Conservation (phyloP, 2,797 vertebrate species). For the Xenentodon cancila region DNA sequence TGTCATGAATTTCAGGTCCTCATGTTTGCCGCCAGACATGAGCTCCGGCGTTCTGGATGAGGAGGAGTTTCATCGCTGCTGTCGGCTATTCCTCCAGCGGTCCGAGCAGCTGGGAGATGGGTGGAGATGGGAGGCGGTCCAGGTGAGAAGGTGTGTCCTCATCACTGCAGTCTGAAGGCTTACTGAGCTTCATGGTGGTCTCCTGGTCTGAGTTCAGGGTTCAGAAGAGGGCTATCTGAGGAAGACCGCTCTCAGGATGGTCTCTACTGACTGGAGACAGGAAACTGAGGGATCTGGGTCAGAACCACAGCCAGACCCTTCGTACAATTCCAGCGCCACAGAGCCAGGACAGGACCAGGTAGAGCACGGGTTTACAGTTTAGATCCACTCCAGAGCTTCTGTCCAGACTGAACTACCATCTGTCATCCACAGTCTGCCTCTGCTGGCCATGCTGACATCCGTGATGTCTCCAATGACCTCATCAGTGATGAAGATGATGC, state of each 20-base stretch:
- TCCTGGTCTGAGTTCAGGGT: constrained; percentile 41
- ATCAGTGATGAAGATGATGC: constrained; percentile 22
- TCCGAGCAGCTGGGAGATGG: constrained; percentile 71
- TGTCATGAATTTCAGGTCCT: not conserved
- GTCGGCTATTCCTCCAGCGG: constrained; percentile 66
- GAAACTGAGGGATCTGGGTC: not conserved
- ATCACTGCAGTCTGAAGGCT: not conserved
- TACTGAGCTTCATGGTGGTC: not conserved
- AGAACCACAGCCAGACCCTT: not conserved
- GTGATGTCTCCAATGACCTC: not conserved
- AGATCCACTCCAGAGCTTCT: too few species aligned
- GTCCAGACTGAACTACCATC: not conserved
- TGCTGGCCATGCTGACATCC: not conserved
- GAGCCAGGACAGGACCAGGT: constrained; percentile 4
- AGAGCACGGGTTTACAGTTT: not conserved
- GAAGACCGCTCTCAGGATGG: constrained; percentile 62
- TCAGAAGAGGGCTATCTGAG: constrained; percentile 71
- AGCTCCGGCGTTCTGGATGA: constrained; percentile 60
- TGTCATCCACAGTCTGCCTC: constrained; percentile 22
- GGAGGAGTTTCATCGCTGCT: constrained; percentile 64
- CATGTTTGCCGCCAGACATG: constrained; percentile 43
- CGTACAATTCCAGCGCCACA: not conserved
- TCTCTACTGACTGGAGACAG: not conserved
- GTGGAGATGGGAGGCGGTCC: constrained; percentile 74
- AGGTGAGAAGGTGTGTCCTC: constrained; percentile 53